Evolutionary conservation across 2,113 vertebrate genomes (phyloP).

Genomic region (Crotophaga sulcirostris): DNA sequence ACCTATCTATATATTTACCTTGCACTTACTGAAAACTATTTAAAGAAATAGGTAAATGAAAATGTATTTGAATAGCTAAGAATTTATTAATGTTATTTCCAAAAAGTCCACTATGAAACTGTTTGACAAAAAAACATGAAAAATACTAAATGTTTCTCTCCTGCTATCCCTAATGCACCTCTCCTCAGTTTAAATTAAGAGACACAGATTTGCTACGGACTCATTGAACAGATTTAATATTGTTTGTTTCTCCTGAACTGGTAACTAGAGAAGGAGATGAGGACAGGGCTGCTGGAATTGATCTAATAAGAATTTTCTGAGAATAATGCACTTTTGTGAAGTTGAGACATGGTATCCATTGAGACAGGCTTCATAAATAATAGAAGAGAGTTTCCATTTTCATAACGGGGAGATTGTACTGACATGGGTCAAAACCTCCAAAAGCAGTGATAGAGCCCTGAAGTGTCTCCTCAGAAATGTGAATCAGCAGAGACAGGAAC

Average conservation of each 20-base stretch:
- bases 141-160: neutral
- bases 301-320: slow-evolving; percentile 29
- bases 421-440: neutral
- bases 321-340: slow-evolving; percentile 54
- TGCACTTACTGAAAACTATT: neutral
- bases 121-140: neutral
- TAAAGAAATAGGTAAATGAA: neutral
- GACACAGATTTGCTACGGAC: neutral
- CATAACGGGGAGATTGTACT: neutral
- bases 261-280: slow-evolving; percentile 34
- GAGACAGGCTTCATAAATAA: slow-evolving; percentile 6
- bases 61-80: neutral
- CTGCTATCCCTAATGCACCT: neutral
- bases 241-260: slow-evolving; percentile 8
- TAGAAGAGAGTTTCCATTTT: neutral
- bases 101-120: neutral
- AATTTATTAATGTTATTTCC: neutral
- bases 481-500: neutral
- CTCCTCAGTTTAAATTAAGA: neutral
- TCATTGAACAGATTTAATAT: slow-evolving; percentile 36
- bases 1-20: neutral
- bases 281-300: neutral
- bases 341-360: neutral
- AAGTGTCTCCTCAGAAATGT: neutral
- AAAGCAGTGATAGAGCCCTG: neutral